phyloP scores from a whole-genome alignment of 2,113 vertebrate genomes.

The Gallinago paraguaiae region DNA sequence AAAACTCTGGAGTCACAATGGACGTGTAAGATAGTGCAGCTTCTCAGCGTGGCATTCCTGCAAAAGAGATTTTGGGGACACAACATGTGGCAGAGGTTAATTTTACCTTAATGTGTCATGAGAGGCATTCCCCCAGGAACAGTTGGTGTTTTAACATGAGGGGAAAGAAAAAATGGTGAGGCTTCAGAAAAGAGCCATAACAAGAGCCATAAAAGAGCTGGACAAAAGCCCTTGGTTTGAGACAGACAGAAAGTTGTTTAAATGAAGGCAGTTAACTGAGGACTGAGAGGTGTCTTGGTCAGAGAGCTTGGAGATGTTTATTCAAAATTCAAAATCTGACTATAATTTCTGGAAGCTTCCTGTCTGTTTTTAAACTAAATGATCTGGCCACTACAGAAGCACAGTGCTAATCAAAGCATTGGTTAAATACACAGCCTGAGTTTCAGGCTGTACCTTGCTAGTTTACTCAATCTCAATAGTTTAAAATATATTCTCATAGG shows the following conservation, averaged over 20 bases:
- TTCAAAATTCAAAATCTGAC: neutral
- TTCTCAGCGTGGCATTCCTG: neutral
- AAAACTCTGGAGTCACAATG: neutral
- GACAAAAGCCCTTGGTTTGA: neutral
- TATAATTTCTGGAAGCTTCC: neutral
- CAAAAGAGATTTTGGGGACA: neutral
- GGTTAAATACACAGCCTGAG: neutral
- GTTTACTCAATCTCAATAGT: neutral
- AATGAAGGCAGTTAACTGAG: neutral
- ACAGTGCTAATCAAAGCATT: neutral
- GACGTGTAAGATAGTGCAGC: neutral
- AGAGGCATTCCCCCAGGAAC: neutral
- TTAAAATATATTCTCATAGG: neutral
- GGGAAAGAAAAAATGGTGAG: neutral
- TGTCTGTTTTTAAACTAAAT: neutral
- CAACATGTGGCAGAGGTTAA: neutral
- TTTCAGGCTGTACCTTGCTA: neutral
- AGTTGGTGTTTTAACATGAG: fast-evolving
- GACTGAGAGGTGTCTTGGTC: neutral
- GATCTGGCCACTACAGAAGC: neutral
- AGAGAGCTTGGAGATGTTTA: neutral
- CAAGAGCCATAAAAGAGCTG: neutral
- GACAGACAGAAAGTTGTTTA: neutral
- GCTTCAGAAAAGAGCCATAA: neutral
- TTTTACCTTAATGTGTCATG: neutral